These are phyloP conservation scores for Sepiola atlantica DNA, from an alignment of 2,888 invertebrate species.

Conservation along the genomic window DNA sequence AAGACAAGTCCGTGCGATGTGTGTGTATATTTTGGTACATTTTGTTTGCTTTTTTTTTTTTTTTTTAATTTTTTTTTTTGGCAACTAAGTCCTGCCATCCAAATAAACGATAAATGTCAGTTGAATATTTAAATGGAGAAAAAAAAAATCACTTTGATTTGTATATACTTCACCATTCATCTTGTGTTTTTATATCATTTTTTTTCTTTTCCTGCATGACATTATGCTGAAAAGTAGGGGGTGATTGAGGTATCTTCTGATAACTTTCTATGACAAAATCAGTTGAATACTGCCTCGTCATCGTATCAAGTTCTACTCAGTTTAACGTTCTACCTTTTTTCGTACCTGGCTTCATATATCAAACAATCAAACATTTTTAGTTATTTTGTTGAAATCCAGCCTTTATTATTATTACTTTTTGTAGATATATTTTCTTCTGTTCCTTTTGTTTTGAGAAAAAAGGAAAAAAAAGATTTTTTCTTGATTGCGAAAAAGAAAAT, in stretches of 20 bases:
- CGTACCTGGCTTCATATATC: neutral
- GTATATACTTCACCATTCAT: constrained; percentile 19
- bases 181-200: neutral
- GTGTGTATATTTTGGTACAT: constrained; percentile 32
- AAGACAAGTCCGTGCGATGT: constrained; percentile 32
- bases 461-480: neutral
- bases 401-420: neutral
- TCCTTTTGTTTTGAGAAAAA: neutral
- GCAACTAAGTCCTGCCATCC: constrained; percentile 13
- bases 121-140: constrained; percentile 22
- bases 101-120: constrained; percentile 21
- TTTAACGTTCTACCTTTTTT: neutral
- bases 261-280: neutral
- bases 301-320: neutral
- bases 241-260: neutral
- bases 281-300: neutral
- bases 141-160: neutral
- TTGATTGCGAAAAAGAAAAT: neutral
- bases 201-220: neutral
- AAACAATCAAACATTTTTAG: neutral
- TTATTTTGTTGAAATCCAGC: constrained; percentile 4
- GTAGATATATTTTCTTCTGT: neutral
- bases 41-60: constrained; percentile 16
- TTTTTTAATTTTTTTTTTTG: neutral
- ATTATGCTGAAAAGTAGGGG: constrained; percentile 1